phyloP scores from a whole-genome alignment of 2,113 vertebrate genomes.

The Ochotona curzoniae region DNA sequence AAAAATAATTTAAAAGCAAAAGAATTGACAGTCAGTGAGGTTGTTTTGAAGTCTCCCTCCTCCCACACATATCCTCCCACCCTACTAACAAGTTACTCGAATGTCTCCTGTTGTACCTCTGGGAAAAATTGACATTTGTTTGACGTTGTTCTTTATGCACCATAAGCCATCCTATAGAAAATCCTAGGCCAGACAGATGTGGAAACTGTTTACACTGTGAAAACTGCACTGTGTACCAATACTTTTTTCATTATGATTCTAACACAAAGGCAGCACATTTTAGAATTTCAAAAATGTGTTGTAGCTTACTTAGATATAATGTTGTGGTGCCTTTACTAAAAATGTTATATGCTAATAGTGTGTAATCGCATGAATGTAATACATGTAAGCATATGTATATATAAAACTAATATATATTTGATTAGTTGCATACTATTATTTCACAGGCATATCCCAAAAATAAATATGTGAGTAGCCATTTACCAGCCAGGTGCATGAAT shows the following conservation, averaged over 20 bases:
- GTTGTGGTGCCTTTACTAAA: neutral
- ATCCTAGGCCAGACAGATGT: neutral
- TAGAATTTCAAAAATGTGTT: conserved; percentile 29
- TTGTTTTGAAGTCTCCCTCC: neutral
- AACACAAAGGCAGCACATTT: conserved; percentile 2
- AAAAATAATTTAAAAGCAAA: conserved; percentile 27
- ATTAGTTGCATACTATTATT: conserved; percentile 5
- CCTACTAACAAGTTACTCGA: conserved; percentile 12
- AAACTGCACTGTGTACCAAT: neutral
- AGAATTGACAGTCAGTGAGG: neutral
- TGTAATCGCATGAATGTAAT: neutral
- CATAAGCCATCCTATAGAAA: neutral
- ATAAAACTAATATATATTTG: neutral
- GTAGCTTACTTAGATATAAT: neutral
- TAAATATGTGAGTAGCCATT: conserved; percentile 49
- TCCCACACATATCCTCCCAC: no score
- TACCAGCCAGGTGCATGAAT: neutral
- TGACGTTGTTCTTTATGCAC: neutral
- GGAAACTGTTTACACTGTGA: conserved; percentile 13
- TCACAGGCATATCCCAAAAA: conserved; percentile 6
- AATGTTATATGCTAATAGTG: neutral
- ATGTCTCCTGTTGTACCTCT: neutral
- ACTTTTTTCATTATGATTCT: conserved; percentile 42
- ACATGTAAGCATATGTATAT: neutral
- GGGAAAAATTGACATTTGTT: conserved; percentile 43